Conservation (phyloP, 1,140 invertebrate species). For the Agraylea sexmaculata region DNA sequence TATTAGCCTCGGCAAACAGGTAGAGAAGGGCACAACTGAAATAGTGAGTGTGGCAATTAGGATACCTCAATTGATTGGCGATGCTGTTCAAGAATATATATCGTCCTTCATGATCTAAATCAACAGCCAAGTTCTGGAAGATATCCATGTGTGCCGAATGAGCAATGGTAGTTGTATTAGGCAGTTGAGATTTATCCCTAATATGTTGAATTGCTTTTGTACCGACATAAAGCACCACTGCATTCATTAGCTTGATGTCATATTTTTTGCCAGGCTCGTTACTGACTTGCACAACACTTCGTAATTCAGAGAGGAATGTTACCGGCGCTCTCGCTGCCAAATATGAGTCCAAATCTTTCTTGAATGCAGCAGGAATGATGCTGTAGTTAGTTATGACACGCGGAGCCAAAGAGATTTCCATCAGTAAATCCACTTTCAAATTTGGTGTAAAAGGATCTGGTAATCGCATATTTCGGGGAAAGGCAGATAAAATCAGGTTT, state of each 20-base stretch:
- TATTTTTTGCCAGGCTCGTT: conserved; percentile 84
- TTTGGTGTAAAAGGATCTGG: conserved; percentile 98
- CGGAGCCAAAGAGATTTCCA: conserved; percentile 74
- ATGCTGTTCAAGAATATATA: conserved; percentile 98
- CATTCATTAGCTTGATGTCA: conserved; percentile 94
- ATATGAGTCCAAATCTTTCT: conserved; percentile 94
- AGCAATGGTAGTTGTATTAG: conserved; percentile 91
- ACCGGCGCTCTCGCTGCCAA: conserved; percentile 89
- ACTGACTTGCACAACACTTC: conserved; percentile 73
- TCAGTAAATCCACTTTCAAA: conserved; percentile 89
- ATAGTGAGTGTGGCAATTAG: conserved; percentile 99
- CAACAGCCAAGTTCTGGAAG: conserved; percentile 96
- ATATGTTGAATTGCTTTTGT: conserved; percentile 89
- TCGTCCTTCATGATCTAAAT: conserved; percentile 90
- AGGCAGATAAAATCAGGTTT: conserved; percentile 94
- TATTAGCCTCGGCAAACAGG: conserved; percentile 95
- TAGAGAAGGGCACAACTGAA: conserved; percentile 96
- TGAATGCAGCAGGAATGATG: conserved; percentile 79
- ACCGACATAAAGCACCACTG: conserved; percentile 93
- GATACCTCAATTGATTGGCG: conserved; percentile 95
- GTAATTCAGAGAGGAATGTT: conserved; percentile 85
- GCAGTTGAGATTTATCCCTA: conserved; percentile 73
- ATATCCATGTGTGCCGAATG: conserved; percentile 99
- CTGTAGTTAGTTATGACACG: conserved; percentile 84
- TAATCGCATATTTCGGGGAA: conserved; percentile 92